Conservation (phyloP, 2,888 invertebrate species). For the Diogma glabrata region DNA sequence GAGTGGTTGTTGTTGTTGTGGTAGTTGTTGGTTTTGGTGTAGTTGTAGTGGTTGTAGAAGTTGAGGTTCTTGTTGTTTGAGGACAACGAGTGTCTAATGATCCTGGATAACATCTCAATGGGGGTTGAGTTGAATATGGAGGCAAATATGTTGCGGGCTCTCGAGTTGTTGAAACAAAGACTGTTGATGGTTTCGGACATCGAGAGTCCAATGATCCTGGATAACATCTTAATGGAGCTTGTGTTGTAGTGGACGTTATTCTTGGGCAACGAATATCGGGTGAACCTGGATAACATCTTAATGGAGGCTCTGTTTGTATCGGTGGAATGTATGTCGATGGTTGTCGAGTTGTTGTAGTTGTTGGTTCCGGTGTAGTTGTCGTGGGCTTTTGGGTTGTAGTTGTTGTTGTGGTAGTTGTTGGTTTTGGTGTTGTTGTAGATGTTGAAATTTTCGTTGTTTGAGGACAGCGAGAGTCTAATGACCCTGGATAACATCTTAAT, state of each 20-base stretch:
- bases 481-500: slow-evolving; percentile 23
- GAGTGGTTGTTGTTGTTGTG: slow-evolving; percentile 23
- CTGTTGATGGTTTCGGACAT: slow-evolving; percentile 19
- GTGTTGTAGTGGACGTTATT: slow-evolving; percentile 17
- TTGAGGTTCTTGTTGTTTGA: slow-evolving; percentile 24
- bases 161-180: slow-evolving; percentile 20
- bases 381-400: slow-evolving; percentile 25
- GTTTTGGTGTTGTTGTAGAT: slow-evolving; percentile 16
- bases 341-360: slow-evolving; percentile 20
- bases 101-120: slow-evolving; percentile 24
- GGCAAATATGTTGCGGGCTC: slow-evolving; percentile 17
- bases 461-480: slow-evolving; percentile 25
- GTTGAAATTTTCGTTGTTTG: too few relatives aligned
- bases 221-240: slow-evolving; percentile 18
- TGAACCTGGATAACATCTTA: slow-evolving; percentile 35
- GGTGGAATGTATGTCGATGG: slow-evolving; percentile 19
- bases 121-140: slow-evolving; percentile 14
- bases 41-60: slow-evolving; percentile 19
- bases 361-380: slow-evolving; percentile 27
- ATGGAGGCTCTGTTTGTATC: slow-evolving; percentile 21
- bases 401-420: slow-evolving; percentile 16
- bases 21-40: slow-evolving; percentile 20
- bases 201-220: slow-evolving; percentile 23
- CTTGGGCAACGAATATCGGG: slow-evolving; percentile 30
- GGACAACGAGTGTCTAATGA: slow-evolving; percentile 26